A percentile compares a stretch with the other conserved stretches of the same genome.
Evolutionary conservation across 2,888 invertebrate species (phyloP).

Genomic region (Nemotelus nigrinus): DNA sequence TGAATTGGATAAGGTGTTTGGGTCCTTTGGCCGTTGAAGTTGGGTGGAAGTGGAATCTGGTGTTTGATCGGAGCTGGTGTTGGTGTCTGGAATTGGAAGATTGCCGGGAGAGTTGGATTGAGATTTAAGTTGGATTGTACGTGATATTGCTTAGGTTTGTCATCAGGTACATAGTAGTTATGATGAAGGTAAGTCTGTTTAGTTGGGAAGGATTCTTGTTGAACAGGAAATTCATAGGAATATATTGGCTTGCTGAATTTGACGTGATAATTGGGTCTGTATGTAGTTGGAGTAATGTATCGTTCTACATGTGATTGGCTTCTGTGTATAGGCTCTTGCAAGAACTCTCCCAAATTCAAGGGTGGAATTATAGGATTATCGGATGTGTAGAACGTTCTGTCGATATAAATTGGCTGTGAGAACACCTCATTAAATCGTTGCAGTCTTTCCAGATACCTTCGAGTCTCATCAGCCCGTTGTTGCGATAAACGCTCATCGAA

Average conservation of each 20-base stretch:
- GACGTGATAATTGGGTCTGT: slow-evolving; percentile 58
- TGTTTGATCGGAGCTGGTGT: slow-evolving; percentile 46
- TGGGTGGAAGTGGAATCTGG: slow-evolving; percentile 49
- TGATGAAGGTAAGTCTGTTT: slow-evolving; percentile 56
- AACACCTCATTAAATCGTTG: slow-evolving; percentile 47
- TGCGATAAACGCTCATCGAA: slow-evolving; percentile 46
- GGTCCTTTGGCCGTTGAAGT: slow-evolving; percentile 47
- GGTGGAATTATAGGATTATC: slow-evolving; percentile 28
- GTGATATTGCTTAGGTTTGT: slow-evolving; percentile 45
- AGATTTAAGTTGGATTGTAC: slow-evolving; percentile 17
- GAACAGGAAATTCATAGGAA: background rate
- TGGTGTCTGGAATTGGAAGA: slow-evolving; percentile 25
- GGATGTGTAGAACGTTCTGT: slow-evolving; percentile 22
- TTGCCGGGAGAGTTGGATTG: background rate
- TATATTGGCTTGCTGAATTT: slow-evolving; percentile 54
- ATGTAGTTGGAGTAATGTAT: slow-evolving; percentile 58
- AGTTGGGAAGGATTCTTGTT: slow-evolving; percentile 6
- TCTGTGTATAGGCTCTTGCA: slow-evolving; percentile 53
- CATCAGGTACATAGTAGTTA: slow-evolving; percentile 61
- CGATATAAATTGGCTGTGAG: slow-evolving; percentile 51
- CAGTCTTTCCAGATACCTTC: slow-evolving; percentile 28
- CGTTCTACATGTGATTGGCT: background rate
- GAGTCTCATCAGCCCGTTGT: slow-evolving; percentile 40
- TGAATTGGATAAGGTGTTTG: slow-evolving; percentile 43
- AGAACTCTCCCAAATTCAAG: slow-evolving; percentile 62